Percentiles rank a stretch among this genome's conserved stretches.
Evolutionary conservation across 2,797 vertebrate genomes (phyloP).

Genomic region (Rhabdophis nuchalis): DNA sequence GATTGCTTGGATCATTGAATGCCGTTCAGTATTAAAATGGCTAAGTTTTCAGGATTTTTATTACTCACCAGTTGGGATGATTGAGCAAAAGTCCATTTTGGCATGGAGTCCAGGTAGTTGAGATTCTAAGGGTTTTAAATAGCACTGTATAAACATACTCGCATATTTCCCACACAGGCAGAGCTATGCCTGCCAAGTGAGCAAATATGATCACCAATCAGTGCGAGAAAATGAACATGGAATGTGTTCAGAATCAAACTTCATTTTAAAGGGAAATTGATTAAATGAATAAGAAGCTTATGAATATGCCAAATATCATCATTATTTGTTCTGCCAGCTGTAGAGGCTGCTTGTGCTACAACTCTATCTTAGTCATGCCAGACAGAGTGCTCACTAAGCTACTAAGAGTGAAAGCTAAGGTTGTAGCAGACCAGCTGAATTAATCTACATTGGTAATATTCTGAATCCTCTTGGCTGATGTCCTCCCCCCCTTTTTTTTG

Average conservation of each 20-base stretch:
- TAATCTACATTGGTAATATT: background rate
- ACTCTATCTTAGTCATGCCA: background rate
- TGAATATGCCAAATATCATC: background rate
- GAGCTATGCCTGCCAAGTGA: background rate
- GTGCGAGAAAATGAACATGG: background rate
- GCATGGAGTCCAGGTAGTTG: fast-evolving
- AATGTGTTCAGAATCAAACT: background rate
- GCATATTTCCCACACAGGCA: background rate
- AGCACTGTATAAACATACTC: background rate
- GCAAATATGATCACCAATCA: slow-evolving; percentile 9
- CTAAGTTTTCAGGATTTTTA: background rate
- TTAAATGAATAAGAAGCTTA: background rate
- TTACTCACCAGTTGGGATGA: background rate
- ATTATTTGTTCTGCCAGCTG: background rate
- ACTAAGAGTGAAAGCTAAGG: background rate
- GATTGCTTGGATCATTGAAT: background rate
- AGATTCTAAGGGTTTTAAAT: background rate
- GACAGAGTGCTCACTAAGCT: fast-evolving
- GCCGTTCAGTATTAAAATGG: background rate
- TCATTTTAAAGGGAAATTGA: background rate
- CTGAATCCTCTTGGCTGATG: background rate
- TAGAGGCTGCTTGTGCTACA: slow-evolving; percentile 1
- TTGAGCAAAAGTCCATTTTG: background rate
- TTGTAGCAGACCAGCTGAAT: background rate
- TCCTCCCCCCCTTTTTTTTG: background rate